A percentile compares a stretch with the other conserved stretches of the same genome.
phyloP scores from a whole-genome alignment of 2,797 vertebrate species.

The Nasua narica region DNA sequence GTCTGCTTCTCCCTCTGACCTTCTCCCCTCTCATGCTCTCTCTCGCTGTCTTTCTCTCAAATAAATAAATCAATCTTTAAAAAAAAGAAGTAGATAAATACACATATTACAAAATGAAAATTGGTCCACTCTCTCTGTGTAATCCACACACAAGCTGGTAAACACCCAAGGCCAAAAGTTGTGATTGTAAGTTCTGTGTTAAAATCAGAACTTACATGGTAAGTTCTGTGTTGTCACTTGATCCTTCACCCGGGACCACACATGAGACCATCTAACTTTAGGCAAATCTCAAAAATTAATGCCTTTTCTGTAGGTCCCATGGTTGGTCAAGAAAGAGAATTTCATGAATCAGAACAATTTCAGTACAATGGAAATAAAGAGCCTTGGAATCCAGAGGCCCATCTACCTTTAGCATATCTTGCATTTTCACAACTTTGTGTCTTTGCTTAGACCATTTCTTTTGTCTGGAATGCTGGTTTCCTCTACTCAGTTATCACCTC shows the following conservation, averaged over 20 bases:
- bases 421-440: background rate
- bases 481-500: background rate
- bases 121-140: background rate
- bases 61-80: no score
- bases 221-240: background rate
- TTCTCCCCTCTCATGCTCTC: no score
- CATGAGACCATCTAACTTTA: background rate
- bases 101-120: background rate
- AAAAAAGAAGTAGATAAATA: background rate
- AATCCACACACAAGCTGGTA: background rate
- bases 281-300: background rate
- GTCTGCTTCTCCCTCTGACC: no score
- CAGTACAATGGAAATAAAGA: background rate
- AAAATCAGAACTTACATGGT: no score
- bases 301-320: background rate
- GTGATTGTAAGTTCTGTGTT: background rate
- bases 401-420: background rate
- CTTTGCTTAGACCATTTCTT: background rate
- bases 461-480: background rate
- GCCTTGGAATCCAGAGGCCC: background rate
- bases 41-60: no score
- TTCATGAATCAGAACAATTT: background rate
- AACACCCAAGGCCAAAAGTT: background rate
- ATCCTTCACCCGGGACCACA: background rate
- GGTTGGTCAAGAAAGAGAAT: background rate